A percentile compares a stretch with the other conserved stretches of the same genome.
These are phyloP conservation scores for Neoitamus cyanurus DNA, from an alignment of 2,888 invertebrate genomes.

Conservation along the genomic window DNA sequence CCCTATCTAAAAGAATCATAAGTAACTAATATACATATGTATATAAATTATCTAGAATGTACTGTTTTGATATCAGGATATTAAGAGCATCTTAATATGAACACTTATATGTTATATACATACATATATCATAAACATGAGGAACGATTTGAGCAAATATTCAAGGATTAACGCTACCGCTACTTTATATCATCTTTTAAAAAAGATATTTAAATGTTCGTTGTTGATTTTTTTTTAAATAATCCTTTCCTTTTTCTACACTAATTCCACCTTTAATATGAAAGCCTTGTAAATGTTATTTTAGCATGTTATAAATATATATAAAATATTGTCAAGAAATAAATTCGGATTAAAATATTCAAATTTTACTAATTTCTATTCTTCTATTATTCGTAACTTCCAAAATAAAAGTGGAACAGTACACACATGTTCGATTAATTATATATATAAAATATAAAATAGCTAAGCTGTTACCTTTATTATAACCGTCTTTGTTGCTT, in stretches of 20 bases:
- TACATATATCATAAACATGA: too few relatives aligned
- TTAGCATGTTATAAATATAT: too few relatives aligned
- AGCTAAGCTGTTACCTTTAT: conserved; percentile 79
- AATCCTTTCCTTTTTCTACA: not conserved
- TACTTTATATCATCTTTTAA: not conserved
- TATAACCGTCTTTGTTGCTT: conserved; percentile 94
- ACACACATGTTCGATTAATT: not conserved
- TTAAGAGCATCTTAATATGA: too few relatives aligned
- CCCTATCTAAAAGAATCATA: too few relatives aligned
- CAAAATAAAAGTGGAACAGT: not conserved
- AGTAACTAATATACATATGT: too few relatives aligned
- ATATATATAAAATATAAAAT: not conserved
- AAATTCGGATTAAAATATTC: not conserved
- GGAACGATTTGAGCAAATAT: too few relatives aligned
- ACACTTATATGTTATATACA: too few relatives aligned
- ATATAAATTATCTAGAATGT: too few relatives aligned
- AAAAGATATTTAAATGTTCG: not conserved
- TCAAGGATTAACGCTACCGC: too few relatives aligned
- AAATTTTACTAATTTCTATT: not conserved
- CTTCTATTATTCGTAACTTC: not conserved
- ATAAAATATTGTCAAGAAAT: not conserved
- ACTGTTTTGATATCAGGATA: too few relatives aligned
- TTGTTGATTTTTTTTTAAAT: too few relatives aligned
- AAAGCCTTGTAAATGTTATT: not conserved
- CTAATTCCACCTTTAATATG: not conserved